These are phyloP conservation scores for Amia ocellicauda DNA, from an alignment of 2,113 vertebrate genomes.

Conservation along the genomic window DNA sequence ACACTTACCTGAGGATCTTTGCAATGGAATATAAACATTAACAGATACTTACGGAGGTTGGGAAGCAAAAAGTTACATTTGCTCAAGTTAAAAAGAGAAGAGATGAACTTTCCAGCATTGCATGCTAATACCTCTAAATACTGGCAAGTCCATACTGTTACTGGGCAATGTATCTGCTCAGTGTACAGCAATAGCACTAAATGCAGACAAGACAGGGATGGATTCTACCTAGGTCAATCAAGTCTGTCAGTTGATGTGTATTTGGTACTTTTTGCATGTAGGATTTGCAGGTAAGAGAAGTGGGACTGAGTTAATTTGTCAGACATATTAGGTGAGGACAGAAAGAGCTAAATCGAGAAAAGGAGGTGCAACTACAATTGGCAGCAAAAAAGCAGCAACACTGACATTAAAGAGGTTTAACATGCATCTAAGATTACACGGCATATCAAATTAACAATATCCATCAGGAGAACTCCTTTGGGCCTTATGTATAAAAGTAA, in stretches of 20 bases:
- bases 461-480: background rate
- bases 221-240: constrained; percentile 52
- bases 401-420: constrained; percentile 31
- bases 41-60: constrained; percentile 54
- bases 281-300: constrained; percentile 46
- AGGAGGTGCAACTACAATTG: constrained; percentile 45
- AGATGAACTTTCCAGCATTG: constrained; percentile 51
- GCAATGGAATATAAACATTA: constrained; percentile 44
- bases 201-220: constrained; percentile 76
- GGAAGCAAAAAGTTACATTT: constrained; percentile 33
- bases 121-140: constrained; percentile 73
- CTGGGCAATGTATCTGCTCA: constrained; percentile 72
- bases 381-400: constrained; percentile 60
- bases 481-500: too few relatives aligned
- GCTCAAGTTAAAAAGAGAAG: constrained; percentile 30
- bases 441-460: constrained; percentile 12
- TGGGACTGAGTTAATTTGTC: constrained; percentile 51
- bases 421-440: constrained; percentile 38
- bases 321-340: constrained; percentile 54
- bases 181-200: constrained; percentile 72
- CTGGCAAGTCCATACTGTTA: constrained; percentile 82
- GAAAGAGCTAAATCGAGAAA: constrained; percentile 42
- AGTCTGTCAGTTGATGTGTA: constrained; percentile 38
- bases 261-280: constrained; percentile 70
- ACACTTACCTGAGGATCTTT: constrained; percentile 55